Evolutionary conservation across 2,113 vertebrate species (phyloP), one percentile per base, ranked within the genome.

Genomic region (Aramus guarauna): DNA sequence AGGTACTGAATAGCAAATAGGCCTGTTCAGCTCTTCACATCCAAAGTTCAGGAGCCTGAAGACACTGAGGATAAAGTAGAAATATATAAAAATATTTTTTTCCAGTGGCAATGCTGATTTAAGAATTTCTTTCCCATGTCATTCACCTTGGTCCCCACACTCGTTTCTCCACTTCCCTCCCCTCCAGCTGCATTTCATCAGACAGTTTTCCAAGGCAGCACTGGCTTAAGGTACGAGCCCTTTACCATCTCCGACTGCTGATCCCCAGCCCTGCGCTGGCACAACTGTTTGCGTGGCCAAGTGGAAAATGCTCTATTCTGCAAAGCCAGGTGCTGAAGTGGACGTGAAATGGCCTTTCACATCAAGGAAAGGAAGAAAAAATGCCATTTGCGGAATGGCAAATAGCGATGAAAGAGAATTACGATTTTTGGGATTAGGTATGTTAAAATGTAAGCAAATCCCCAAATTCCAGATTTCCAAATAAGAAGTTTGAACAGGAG

Each of bases 351-450:
- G n/a, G 52, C 56, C 72, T 34, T 67, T 41, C 12, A 58, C 50
- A 59, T 16, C 43, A 26, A 55, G 76, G 23, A 32, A 18, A 66
- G 4, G 8, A 15, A 36, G 12, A 20, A 85, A 76, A 55, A 52
- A 60, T 23, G n/a, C n/a, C n/a, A 76, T 26, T 3, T 50, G 75
- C 29, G 83, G 52, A 67, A 73, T 21, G 55, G 59, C 45, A 76
- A 59, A 72, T 0, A 64, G 30, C 43, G 47, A 9, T 9, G 29
- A 71, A 78, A 63, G 37, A 19, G 24, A 21, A 74, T 27, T 3
- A 66, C 0, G 0, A 36, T 32, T 58, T 55, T 37, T 45, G 47
- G 75, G 75, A 39, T 79, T 2, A 20, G 0, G 0, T 6, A 15
- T 19, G 36, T 53, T 50, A 45, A 85, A 63, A 78, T 48, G 19